phyloP scores from a whole-genome alignment of 2,888 invertebrate genomes.

The Drosophila kuntzei region DNA sequence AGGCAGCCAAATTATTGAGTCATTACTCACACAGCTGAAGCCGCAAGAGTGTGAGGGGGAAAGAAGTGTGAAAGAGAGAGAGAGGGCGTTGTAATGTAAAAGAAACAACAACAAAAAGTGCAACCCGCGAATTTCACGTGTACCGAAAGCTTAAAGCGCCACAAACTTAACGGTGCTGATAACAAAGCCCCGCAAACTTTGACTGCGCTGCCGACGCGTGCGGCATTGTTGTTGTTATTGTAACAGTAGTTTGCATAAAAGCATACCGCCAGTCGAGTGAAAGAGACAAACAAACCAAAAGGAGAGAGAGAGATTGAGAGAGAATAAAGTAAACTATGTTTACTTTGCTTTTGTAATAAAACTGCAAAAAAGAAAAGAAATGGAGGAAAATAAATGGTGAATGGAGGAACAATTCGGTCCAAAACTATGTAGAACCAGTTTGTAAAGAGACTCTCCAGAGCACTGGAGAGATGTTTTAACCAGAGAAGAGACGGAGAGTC shows the following conservation, averaged over 20 bases:
- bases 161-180: slow-evolving; percentile 53
- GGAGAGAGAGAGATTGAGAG: slow-evolving; percentile 2
- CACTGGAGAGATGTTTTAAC: neutral
- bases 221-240: slow-evolving; percentile 39
- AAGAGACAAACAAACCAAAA: slow-evolving; percentile 10
- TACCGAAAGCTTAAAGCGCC: slow-evolving; percentile 44
- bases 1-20: slow-evolving; percentile 71
- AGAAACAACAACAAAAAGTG: slow-evolving; percentile 33
- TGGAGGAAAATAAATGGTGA: slow-evolving; percentile 51
- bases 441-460: slow-evolving; percentile 31
- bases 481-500: no score
- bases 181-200: slow-evolving; percentile 40
- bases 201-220: slow-evolving; percentile 30
- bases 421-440: slow-evolving; percentile 57
- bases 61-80: neutral
- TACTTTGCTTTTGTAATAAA: slow-evolving; percentile 39
- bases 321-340: slow-evolving; percentile 44
- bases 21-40: slow-evolving; percentile 67
- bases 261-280: slow-evolving; percentile 10
- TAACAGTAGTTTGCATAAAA: slow-evolving; percentile 58
- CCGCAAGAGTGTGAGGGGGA: slow-evolving; percentile 19
- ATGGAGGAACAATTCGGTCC: slow-evolving; percentile 40
- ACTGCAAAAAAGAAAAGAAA: slow-evolving; percentile 49
- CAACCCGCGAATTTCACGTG: slow-evolving; percentile 66
- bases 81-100: slow-evolving; percentile 6